Conservation (phyloP, 2,113 vertebrate species). For the Edolisoma coerulescens region DNA sequence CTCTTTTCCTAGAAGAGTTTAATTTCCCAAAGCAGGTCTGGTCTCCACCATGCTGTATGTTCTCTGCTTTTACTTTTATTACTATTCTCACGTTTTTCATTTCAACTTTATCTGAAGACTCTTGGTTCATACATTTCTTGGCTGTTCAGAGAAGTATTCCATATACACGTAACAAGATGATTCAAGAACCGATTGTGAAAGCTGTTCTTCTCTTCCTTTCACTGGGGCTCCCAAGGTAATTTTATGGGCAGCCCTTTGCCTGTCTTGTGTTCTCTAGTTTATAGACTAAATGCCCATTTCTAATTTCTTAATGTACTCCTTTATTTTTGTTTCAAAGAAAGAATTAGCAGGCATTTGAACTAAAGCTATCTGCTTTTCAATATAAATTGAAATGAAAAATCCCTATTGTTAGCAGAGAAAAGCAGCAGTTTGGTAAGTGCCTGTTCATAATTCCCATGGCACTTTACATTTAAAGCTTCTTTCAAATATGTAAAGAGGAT, state of each 20-base stretch:
- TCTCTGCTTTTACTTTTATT: neutral
- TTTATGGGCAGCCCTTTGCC: neutral
- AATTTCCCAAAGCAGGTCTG: neutral
- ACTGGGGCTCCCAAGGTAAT: neutral
- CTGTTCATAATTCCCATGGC: neutral
- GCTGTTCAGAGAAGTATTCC: neutral
- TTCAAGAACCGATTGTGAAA: neutral
- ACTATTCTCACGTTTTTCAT: neutral
- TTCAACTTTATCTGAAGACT: neutral
- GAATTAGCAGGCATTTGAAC: neutral
- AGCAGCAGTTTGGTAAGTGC: neutral
- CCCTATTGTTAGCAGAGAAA: neutral
- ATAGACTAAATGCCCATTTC: neutral
- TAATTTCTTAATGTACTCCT: neutral
- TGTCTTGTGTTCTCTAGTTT: neutral
- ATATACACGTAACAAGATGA: neutral
- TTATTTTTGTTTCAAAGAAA: neutral
- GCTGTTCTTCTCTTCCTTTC: neutral
- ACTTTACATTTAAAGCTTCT: neutral
- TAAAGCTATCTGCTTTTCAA: neutral
- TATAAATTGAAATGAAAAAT: neutral
- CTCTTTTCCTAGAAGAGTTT: neutral
- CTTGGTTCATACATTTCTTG: neutral
- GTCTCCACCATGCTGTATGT: neutral
- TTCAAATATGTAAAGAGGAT: neutral